Percentiles rank a stretch among this genome's conserved stretches.
phyloP scores from a whole-genome alignment of 2,797 vertebrate genomes.

The Galago senegalensis region DNA sequence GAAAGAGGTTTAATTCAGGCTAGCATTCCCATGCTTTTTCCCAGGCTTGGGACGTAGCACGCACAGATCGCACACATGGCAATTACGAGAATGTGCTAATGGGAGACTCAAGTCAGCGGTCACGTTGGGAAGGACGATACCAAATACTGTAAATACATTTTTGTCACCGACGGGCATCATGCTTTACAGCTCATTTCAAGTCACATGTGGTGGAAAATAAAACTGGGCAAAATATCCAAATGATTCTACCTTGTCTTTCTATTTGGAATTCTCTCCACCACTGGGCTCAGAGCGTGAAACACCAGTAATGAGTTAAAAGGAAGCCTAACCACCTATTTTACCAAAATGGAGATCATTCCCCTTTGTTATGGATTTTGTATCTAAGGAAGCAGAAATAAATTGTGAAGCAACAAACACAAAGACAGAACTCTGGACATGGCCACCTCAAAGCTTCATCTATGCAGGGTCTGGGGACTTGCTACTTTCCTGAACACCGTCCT shows the following conservation, averaged over 20 bases:
- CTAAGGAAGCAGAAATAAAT: neutral
- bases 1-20: neutral
- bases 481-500: neutral
- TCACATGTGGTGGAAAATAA: neutral
- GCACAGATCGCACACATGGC: accelerated
- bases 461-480: accelerated
- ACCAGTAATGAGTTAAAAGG: accelerated
- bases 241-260: accelerated
- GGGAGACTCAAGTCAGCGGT: accelerated
- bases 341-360: neutral
- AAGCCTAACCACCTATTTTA: accelerated
- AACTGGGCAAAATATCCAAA: neutral
- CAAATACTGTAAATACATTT: neutral
- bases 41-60: too few relatives aligned
- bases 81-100: neutral
- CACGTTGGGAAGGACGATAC: neutral
- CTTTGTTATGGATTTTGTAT: neutral
- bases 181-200: neutral
- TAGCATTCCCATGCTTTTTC: too few relatives aligned
- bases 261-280: accelerated
- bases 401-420: accelerated
- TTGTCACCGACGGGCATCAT: neutral
- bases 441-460: neutral
- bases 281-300: accelerated
- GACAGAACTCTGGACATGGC: accelerated